These are phyloP conservation scores for Umimayanthus kanabou DNA, from an alignment of 92 coral and sea anemone genomes.

Conservation along the genomic window DNA sequence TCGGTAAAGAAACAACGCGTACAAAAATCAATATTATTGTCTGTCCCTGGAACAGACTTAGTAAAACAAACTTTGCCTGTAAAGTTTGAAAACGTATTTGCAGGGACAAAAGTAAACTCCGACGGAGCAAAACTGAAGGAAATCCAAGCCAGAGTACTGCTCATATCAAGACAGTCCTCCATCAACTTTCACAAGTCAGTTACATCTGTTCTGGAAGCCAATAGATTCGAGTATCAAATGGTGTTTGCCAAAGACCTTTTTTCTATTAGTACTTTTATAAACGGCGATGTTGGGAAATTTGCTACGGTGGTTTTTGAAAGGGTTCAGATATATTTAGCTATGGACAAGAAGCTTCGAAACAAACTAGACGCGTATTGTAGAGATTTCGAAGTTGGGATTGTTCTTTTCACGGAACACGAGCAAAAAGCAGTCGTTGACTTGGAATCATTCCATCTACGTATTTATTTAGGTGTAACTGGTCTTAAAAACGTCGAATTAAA, in stretches of 20 bases:
- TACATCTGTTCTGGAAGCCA: constrained; percentile 75
- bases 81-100: constrained; percentile 11
- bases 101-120: neutral
- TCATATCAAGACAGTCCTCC: constrained; percentile 60
- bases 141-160: constrained; percentile 56
- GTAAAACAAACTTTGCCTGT: neutral
- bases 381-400: constrained; percentile 71
- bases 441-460: constrained; percentile 47
- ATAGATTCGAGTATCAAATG: constrained; percentile 68
- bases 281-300: constrained; percentile 61
- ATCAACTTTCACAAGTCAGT: constrained; percentile 66
- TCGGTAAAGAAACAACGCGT: constrained; percentile 62
- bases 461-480: constrained; percentile 56
- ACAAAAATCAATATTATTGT: constrained; percentile 37
- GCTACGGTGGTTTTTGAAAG: constrained; percentile 82
- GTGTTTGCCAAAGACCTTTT: constrained; percentile 60
- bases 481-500: constrained; percentile 75
- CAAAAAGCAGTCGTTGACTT: constrained; percentile 37
- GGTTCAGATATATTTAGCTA: constrained; percentile 64
- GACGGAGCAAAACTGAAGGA: neutral
- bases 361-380: constrained; percentile 72
- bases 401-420: constrained; percentile 76
- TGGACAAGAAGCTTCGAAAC: constrained; percentile 53
- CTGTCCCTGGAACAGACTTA: constrained; percentile 21
- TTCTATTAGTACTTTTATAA: constrained; percentile 65